Evolutionary conservation across 2,797 vertebrate genomes (phyloP), one percentile per base, ranked within the genome.

Genomic region (Scolopax rusticola): DNA sequence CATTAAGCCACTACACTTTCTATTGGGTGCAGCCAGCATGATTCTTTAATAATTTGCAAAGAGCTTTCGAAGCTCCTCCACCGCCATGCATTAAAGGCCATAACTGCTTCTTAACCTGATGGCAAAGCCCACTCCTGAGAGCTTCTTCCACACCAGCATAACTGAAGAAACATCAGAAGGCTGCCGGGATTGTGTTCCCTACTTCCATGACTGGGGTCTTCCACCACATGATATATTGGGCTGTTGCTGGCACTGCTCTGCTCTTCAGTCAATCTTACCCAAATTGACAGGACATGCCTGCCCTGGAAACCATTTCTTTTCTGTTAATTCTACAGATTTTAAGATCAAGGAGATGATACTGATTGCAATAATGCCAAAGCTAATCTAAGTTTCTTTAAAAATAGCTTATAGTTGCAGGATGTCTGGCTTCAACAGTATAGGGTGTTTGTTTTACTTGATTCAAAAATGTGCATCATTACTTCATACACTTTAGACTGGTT

Each of bases 121-220:
- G 27, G 50, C 59, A 67, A 67, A 84, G 16, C 11, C 20, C 32
- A 5, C 50, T 69, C 24, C 14, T 24, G 28, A 23, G 59, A 85
- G 11, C 17, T 61, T 82, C 13, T 40, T 85, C 51, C 40, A 24
- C 7, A n/a, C 13, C 36, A 89, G 3, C 1, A 0, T 54, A 38
- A 27, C 0, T 3, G 21, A 40, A 73, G n/a, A 41, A 61, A 33
- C 25, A 59, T 30, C 3, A 11, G 41, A 61, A 54, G 30, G 18
- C n/a, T 83, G 19, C 23, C 67, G 47, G 36, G 21, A 32, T 12
- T 0, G 0, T 56, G 41, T n/a, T 91, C 64, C 30, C n/a, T 33
- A 19, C n/a, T 24, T 25, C 6, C 32, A 3, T 17, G 18, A 30
- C 38, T 27, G 9, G 30, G 7, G 2, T 82, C 69, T 86, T 51